Conservation (phyloP, 2,888 invertebrate genomes). For the Hirtodrosophila confusa region DNA sequence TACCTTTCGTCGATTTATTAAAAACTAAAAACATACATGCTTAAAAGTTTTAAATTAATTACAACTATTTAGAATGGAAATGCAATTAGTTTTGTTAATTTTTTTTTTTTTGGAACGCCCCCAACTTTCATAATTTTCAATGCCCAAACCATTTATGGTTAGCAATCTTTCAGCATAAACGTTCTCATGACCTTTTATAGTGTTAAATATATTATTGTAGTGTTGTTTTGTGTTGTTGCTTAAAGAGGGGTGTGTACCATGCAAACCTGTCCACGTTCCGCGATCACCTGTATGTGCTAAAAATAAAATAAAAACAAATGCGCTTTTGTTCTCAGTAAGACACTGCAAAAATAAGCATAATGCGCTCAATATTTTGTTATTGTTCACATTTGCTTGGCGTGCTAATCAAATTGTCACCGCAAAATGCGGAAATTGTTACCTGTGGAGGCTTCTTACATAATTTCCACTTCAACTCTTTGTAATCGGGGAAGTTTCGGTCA, state of each 20-base stretch:
- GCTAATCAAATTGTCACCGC: constrained; percentile 52
- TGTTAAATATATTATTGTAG: constrained; percentile 2
- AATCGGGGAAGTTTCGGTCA: constrained; percentile 72
- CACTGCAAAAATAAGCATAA: constrained; percentile 59
- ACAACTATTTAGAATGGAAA: neutral
- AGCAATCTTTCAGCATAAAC: constrained; percentile 17
- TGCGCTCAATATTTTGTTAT: constrained; percentile 33
- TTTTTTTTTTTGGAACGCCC: no score
- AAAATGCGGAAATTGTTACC: constrained; percentile 66
- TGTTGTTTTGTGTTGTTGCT: constrained; percentile 5
- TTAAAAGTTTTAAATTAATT: neutral
- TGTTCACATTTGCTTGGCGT: constrained; percentile 19
- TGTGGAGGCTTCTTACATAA: constrained; percentile 61
- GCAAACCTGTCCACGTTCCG: constrained; percentile 48
- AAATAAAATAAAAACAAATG: constrained; percentile 57
- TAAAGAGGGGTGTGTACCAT: constrained; percentile 59
- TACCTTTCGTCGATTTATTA: no score
- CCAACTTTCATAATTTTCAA: no score
- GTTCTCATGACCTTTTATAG: constrained; percentile 12
- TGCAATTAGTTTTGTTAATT: neutral
- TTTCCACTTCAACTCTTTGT: constrained; percentile 49
- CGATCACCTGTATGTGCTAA: constrained; percentile 48
- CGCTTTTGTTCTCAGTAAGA: constrained; percentile 69
- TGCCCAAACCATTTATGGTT: constrained; percentile 1
- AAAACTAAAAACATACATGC: no score